Conservation (phyloP, 2,113 vertebrate genomes). For the Chloebia gouldiae region DNA sequence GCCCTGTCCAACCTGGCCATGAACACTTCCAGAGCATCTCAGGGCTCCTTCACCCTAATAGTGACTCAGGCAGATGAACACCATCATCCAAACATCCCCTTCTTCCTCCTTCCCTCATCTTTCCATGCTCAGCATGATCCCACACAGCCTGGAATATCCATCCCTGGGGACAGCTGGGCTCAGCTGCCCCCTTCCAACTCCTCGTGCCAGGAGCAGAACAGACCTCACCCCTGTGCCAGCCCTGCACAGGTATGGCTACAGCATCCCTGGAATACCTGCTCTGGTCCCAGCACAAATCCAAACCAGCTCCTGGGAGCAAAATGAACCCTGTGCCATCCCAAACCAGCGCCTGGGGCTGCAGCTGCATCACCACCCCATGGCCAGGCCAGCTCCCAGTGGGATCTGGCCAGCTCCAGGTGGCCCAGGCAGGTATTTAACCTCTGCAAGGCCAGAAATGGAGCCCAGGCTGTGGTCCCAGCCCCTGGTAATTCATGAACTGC, state of each 20-base stretch:
- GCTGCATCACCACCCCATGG: fast-evolving
- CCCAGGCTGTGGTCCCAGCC: not conserved
- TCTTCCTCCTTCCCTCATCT: not conserved
- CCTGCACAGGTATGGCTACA: not conserved
- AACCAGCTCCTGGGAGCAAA: not conserved
- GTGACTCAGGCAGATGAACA: not conserved
- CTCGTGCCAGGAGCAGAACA: not conserved
- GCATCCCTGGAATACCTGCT: fast-evolving
- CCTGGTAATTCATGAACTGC: not conserved
- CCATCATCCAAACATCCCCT: not conserved
- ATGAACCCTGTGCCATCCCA: not conserved
- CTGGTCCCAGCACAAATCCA: not conserved
- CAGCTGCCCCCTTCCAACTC: too few relatives aligned
- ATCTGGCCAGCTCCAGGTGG: not conserved
- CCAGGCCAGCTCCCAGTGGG: not conserved
- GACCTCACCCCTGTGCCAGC: not conserved
- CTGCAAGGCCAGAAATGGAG: not conserved
- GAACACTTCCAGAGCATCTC: not conserved
- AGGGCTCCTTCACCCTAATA: not conserved
- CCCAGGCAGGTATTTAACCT: not conserved
- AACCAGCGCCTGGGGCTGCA: not conserved
- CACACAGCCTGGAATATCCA: not conserved
- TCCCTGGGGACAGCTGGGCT: too few relatives aligned
- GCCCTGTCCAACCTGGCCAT: not conserved
- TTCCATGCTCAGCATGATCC: not conserved